phyloP scores from a whole-genome alignment of 2,888 invertebrate genomes.

The Lissonota sp. region DNA sequence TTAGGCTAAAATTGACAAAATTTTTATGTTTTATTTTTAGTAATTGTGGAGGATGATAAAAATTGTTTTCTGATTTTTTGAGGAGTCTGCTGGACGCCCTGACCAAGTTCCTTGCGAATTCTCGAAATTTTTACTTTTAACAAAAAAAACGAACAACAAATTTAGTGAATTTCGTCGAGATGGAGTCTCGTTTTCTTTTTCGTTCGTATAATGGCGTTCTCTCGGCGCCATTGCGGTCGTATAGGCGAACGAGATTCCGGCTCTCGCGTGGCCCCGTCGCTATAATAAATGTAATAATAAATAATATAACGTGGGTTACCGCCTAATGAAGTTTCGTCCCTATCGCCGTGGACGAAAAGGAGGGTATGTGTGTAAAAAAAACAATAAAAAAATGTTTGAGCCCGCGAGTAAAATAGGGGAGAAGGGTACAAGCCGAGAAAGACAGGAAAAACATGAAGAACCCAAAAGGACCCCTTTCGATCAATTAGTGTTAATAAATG shows the following conservation, averaged over 20 bases:
- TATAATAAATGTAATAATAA: conserved; percentile 65
- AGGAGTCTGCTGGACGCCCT: no score
- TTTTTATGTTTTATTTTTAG: no score
- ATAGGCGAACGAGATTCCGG: conserved; percentile 3
- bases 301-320: conserved; percentile 52
- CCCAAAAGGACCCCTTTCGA: conserved; percentile 75
- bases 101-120: no score
- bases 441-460: conserved; percentile 24
- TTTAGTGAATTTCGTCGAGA: neutral
- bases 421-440: conserved; percentile 33
- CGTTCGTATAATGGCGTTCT: conserved; percentile 32
- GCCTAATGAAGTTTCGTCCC: conserved; percentile 61
- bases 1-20: no score
- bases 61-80: no score
- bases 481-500: conserved; percentile 82
- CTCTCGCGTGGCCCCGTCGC: conserved; percentile 32
- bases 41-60: no score
- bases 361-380: conserved; percentile 38
- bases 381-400: conserved; percentile 70
- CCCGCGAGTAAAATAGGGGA: conserved; percentile 21
- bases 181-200: conserved; percentile 7
- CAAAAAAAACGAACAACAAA: neutral
- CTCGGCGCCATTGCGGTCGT: conserved; percentile 36
- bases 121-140: neutral
- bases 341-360: conserved; percentile 10